A percentile compares a stretch with the other conserved stretches of the same genome.
phyloP scores from a whole-genome alignment of 2,888 invertebrate species.

The Eurytoma adleriae region DNA sequence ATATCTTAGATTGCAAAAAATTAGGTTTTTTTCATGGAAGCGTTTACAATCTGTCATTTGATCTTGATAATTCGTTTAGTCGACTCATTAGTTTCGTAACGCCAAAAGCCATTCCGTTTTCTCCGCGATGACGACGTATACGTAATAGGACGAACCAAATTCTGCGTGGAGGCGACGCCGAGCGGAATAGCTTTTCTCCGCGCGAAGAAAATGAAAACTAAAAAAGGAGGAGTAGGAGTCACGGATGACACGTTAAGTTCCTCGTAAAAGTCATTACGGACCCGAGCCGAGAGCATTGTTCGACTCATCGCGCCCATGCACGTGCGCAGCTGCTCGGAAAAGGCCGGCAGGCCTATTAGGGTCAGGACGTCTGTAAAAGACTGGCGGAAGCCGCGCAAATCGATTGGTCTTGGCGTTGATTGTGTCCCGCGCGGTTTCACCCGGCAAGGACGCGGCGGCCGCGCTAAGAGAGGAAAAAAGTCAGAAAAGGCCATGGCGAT shows the following conservation, averaged over 20 bases:
- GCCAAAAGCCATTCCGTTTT: no score
- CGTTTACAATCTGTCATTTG: no score
- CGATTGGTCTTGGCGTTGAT: conserved; percentile 58
- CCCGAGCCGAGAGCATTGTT: conserved; percentile 61
- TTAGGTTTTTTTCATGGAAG: no score
- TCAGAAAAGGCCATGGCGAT: background rate
- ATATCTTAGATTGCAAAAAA: no score
- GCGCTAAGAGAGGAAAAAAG: background rate
- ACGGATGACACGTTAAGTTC: conserved; percentile 65
- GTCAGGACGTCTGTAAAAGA: conserved; percentile 66
- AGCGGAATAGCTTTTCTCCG: background rate
- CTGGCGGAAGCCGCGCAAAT: conserved; percentile 67
- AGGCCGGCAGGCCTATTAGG: conserved; percentile 65
- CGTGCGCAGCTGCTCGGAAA: conserved; percentile 15
- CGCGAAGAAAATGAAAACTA: background rate
- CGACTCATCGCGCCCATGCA: conserved; percentile 40
- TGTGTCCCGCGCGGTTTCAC: background rate
- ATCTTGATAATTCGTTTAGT: no score
- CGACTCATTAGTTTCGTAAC: no score
- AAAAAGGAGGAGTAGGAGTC: conserved; percentile 60
- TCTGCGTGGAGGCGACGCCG: background rate
- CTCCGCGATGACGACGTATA: no score
- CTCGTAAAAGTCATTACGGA: conserved; percentile 62
- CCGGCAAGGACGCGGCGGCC: conserved; percentile 15
- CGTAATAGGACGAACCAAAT: no score